Base-by-base conservation (phyloP, 2,797 vertebrate species). In the Phoebastria nigripes region DNA sequence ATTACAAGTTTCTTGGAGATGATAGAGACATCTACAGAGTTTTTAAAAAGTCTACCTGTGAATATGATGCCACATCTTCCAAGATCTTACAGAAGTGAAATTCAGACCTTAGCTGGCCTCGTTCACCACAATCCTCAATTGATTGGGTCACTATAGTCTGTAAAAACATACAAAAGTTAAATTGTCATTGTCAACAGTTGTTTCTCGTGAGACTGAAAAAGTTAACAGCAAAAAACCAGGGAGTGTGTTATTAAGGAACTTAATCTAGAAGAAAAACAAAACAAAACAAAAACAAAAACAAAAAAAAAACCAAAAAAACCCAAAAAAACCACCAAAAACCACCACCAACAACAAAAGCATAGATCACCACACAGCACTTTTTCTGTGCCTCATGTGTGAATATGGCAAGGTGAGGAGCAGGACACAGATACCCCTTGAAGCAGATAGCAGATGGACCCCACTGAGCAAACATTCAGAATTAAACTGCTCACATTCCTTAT, bases 11-110 rank as follows among this genome's bases (percentile, higher is more conserved):
- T 87, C 22, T 51, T 82, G 19, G 24, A 66, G 19, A 47, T 13
- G 7, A 78, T 3, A 74, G 18, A 76, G 24, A 92, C 7, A 58
- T 28, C 39, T 80, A 42, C 3, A 47, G 20, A 37, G 3, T 21
- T 79, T 80, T 72, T 39, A 19, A 72, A 28, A 33, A 67, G 33
- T 33, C 25, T 98, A 97, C 97, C 95, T 96, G 89, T 70, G 46
- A 89, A 66, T 92, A 62, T 4, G 9, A 37, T 71, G 79, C 29
- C 92, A 93, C 89, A 96, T 96, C 35, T 82, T 97, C 83, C 72
- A 96, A 89, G 66, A 85, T 29, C 18, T 24, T 66, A 79, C 6
- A 31, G 6, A 56, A 73, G 59, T 25, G 6, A 65, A 74, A 18
- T 92, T 92, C 89, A 94, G 47, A 71, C 25, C 15, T 84, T n/a